Evolutionary conservation across 2,113 vertebrate species (phyloP).

Genomic region (Pterophyllum scalare): DNA sequence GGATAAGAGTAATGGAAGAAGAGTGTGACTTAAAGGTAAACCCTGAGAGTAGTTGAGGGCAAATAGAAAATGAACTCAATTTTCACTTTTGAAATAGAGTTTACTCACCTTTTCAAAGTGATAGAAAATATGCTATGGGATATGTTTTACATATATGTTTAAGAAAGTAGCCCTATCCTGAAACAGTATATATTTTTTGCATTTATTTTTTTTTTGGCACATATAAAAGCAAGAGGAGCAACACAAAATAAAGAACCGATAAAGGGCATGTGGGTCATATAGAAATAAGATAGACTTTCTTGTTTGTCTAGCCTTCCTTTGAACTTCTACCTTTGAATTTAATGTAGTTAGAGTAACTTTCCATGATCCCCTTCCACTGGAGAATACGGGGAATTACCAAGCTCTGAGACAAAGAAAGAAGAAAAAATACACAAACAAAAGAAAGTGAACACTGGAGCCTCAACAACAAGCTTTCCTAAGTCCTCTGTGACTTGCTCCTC

Average conservation of each 20-base stretch:
- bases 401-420: conserved; percentile 18
- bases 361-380: conserved; percentile 61
- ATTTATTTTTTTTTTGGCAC: neutral
- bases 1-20: neutral
- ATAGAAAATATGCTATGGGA: neutral
- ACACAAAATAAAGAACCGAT: conserved; percentile 19
- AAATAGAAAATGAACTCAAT: conserved; percentile 35
- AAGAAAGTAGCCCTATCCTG: neutral
- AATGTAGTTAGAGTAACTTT: conserved; percentile 53
- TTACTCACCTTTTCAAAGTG: conserved; percentile 12
- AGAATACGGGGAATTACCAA: conserved; percentile 38
- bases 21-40: neutral
- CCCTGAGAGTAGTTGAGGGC: neutral
- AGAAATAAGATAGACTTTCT: conserved; percentile 57
- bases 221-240: neutral
- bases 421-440: conserved; percentile 5
- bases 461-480: conserved; percentile 48
- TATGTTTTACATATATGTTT: neutral
- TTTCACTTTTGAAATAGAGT: conserved; percentile 36
- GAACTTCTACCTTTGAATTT: conserved; percentile 65
- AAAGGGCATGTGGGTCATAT: conserved; percentile 39
- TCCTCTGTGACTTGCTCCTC: conserved; percentile 39
- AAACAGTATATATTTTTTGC: neutral
- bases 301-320: conserved; percentile 59
- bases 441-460: conserved; percentile 25